Percentiles rank a stretch among this genome's conserved stretches.
Evolutionary conservation across 2,797 vertebrate genomes (phyloP).

Genomic region (Takifugu rubripes): DNA sequence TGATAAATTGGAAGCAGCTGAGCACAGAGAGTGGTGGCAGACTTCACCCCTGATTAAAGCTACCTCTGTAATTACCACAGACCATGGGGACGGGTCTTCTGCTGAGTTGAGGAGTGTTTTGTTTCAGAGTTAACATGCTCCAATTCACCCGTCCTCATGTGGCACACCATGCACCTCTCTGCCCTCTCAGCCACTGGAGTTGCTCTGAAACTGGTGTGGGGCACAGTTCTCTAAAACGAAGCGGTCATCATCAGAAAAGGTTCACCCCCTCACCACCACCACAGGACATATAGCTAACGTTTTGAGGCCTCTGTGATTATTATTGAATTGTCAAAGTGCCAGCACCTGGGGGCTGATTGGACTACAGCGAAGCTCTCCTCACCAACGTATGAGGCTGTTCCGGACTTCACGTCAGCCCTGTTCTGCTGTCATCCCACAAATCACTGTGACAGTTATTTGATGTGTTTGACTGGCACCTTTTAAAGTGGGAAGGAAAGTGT

Average conservation of each 20-base stretch:
- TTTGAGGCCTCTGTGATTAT: slow-evolving; percentile 40
- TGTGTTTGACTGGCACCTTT: slow-evolving; percentile 54
- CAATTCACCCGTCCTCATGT: slow-evolving; percentile 70
- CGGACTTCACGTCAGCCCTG: slow-evolving; percentile 49
- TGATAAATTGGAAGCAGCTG: slow-evolving; percentile 23
- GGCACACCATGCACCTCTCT: slow-evolving; percentile 47
- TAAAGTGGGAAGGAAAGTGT: slow-evolving; percentile 46
- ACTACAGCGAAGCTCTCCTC: slow-evolving; percentile 37
- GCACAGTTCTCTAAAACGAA: slow-evolving; percentile 51
- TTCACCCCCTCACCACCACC: slow-evolving; percentile 11
- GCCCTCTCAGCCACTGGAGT: slow-evolving; percentile 44
- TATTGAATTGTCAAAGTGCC: slow-evolving; percentile 45
- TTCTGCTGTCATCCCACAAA: slow-evolving; percentile 41
- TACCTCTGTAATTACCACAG: slow-evolving; percentile 56
- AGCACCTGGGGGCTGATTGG: slow-evolving; percentile 29
- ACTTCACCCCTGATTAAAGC: slow-evolving; percentile 54
- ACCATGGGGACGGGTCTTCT: slow-evolving; percentile 49
- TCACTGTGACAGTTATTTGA: slow-evolving; percentile 45
- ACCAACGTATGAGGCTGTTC: slow-evolving; percentile 29
- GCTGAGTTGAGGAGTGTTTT: slow-evolving; percentile 59
- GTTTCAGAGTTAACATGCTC: slow-evolving; percentile 68
- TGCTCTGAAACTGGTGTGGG: slow-evolving; percentile 47
- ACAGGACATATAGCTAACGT: slow-evolving; percentile 20
- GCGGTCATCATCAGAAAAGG: slow-evolving; percentile 53
- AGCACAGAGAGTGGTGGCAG: slow-evolving; percentile 18